A percentile compares a stretch with the other conserved stretches of the same genome.
Evolutionary conservation across 92 coral and sea anemone species (phyloP).

Genomic region (Montipora capitata): DNA sequence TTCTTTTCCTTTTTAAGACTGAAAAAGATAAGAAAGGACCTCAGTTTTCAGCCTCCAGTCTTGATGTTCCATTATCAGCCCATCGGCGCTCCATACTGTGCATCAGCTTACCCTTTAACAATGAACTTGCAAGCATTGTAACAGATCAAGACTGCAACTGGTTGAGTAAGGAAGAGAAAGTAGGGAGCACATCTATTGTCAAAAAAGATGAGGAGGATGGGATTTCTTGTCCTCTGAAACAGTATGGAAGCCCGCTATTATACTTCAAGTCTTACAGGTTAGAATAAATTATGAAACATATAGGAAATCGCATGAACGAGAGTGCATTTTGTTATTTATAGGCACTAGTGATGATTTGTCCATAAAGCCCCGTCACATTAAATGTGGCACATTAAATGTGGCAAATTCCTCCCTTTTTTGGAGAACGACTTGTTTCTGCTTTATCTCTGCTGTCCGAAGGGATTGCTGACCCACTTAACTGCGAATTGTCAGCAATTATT

Average conservation of each 20-base stretch:
- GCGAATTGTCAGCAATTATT: too few species aligned
- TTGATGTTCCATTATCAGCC: conserved; percentile 81
- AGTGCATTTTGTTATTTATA: too few species aligned
- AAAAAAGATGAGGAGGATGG: conserved; percentile 2
- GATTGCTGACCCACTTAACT: too few species aligned
- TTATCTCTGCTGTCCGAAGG: too few species aligned
- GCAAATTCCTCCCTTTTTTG: too few species aligned
- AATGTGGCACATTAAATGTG: too few species aligned
- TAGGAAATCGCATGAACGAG: too few species aligned
- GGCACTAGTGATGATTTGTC: too few species aligned
- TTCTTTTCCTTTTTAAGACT: conserved; percentile 34
- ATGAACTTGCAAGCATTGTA: conserved; percentile 22
- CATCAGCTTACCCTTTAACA: conserved; percentile 74
- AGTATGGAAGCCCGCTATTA: conserved; percentile 72
- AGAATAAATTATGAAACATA: too few species aligned
- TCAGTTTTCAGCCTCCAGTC: conserved; percentile 46
- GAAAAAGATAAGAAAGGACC: conserved; percentile 88
- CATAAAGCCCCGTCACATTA: too few species aligned
- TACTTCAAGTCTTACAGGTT: conserved; percentile 96
- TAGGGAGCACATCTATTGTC: not conserved
- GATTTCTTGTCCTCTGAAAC: conserved; percentile 19
- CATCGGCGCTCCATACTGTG: conserved; percentile 79
- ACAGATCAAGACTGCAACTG: conserved; percentile 7
- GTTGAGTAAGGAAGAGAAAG: not conserved
- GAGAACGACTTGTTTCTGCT: too few species aligned